Conservation (phyloP, 2,113 vertebrate genomes). For the Candoia aspera region DNA sequence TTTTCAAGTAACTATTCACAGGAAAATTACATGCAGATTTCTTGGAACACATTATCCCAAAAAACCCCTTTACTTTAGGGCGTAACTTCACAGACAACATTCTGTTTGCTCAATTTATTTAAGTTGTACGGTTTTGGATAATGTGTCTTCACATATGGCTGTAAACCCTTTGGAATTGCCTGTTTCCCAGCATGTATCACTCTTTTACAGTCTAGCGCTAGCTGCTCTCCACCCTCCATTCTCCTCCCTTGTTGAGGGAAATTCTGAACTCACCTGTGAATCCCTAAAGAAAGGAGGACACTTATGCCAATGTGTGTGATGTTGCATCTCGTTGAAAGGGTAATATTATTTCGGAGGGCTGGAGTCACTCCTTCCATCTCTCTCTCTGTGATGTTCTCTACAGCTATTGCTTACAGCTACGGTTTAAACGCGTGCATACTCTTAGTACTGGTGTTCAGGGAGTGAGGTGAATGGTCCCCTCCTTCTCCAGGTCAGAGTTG, state of each 20-base stretch:
- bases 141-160: too few relatives aligned
- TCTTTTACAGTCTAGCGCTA: neutral
- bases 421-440: neutral
- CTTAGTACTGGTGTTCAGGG: neutral
- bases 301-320: neutral
- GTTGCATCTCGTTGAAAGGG: too few relatives aligned
- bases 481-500: neutral
- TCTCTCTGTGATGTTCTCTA: neutral
- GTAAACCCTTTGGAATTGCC: neutral
- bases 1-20: neutral
- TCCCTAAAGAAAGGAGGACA: constrained; percentile 2
- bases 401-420: neutral
- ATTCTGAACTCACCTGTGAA: constrained; percentile 9
- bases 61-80: neutral
- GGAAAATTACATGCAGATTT: neutral
- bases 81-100: neutral
- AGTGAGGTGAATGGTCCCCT: neutral
- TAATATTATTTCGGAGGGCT: neutral
- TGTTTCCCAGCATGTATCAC: neutral
- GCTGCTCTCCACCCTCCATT: neutral
- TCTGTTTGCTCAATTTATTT: neutral
- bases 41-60: neutral
- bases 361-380: neutral
- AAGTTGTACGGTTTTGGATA: neutral
- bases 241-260: neutral